These are phyloP conservation scores for Hedya salicella DNA, from an alignment of 2,888 invertebrate species.

Conservation along the genomic window DNA sequence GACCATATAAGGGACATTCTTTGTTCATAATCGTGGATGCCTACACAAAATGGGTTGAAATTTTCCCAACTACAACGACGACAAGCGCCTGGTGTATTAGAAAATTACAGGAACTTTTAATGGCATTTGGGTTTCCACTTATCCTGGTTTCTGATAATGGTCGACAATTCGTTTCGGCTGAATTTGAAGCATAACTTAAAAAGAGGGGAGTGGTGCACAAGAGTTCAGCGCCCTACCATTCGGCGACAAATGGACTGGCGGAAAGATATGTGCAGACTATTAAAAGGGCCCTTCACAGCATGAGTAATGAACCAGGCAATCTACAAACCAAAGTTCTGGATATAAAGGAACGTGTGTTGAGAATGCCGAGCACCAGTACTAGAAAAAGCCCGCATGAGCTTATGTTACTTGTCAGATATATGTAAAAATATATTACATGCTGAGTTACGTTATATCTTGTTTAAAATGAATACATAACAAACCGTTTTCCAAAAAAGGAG, in stretches of 20 bases:
- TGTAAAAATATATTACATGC: no score
- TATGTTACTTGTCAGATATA: no score
- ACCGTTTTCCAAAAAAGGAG: no score
- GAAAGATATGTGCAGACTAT: constrained; percentile 44
- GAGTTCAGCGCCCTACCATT: constrained; percentile 30
- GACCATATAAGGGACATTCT: constrained; percentile 42
- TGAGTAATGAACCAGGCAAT: constrained; percentile 38
- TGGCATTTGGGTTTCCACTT: constrained; percentile 32
- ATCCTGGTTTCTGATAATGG: constrained; percentile 44
- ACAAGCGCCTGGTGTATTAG: constrained; percentile 34
- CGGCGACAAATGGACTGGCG: constrained; percentile 44
- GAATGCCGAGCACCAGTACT: no score
- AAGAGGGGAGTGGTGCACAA: constrained; percentile 43
- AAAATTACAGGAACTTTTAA: constrained; percentile 34
- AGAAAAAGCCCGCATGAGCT: no score
- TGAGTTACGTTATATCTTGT: no score
- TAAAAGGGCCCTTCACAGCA: constrained; percentile 37
- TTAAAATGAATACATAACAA: no score
- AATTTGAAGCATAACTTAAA: constrained; percentile 44
- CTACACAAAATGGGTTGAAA: constrained; percentile 37
- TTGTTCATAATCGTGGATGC: constrained; percentile 45
- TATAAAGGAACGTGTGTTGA: no score
- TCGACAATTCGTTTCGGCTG: constrained; percentile 43
- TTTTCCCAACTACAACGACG: no score
- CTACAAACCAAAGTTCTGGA: constrained; percentile 32